phyloP scores from a whole-genome alignment of 2,113 vertebrate species.

The Indicator maculatus region DNA sequence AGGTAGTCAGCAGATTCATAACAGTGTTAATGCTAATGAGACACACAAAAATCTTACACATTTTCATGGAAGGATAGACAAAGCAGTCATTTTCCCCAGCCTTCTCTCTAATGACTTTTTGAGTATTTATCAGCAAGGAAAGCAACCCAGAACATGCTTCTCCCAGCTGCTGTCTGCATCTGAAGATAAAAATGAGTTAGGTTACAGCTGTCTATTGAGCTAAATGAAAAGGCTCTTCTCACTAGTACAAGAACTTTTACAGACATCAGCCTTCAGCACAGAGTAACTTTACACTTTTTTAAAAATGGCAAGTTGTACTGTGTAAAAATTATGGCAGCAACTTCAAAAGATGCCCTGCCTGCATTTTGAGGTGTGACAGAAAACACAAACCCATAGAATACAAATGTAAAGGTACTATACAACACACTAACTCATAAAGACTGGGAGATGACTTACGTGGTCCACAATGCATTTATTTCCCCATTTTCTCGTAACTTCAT shows the following conservation, averaged over 20 bases:
- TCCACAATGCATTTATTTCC: not conserved
- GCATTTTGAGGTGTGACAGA: not conserved
- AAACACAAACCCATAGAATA: not conserved
- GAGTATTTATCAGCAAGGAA: slow-evolving; percentile 12
- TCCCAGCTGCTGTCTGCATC: not conserved
- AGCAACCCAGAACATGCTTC: not conserved
- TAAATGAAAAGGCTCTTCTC: not conserved
- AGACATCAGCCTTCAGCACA: not conserved
- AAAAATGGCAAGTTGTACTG: not conserved
- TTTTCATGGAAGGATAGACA: not conserved
- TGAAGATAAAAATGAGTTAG: not conserved
- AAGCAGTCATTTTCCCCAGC: not conserved
- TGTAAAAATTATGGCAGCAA: not conserved
- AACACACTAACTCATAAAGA: not conserved
- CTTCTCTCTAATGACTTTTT: slow-evolving; percentile 4
- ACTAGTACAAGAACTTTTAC: not conserved
- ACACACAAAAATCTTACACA: not conserved
- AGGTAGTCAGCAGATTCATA: not conserved
- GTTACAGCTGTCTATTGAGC: not conserved
- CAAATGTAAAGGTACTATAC: not conserved
- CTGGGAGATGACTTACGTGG: not conserved
- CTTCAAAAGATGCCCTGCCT: not conserved
- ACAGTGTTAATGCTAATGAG: not conserved
- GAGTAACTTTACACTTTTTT: not conserved
- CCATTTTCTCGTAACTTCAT: not conserved